Evolutionary conservation across 2,888 invertebrate genomes (phyloP), one percentile per base, ranked within the genome.

Genomic region (Melangyna quadrimaculata): DNA sequence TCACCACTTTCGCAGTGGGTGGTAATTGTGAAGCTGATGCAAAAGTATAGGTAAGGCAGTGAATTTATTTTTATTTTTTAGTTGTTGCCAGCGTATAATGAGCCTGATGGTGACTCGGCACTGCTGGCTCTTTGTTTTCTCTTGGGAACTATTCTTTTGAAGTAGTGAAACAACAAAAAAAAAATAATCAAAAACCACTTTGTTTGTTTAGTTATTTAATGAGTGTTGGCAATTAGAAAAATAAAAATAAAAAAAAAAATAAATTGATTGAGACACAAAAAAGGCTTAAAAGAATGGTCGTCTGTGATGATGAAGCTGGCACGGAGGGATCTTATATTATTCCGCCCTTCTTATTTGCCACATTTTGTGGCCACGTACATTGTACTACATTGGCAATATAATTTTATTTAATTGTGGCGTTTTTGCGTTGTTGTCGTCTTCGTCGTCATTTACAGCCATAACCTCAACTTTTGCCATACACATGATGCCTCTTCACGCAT

Each of bases 331-430:
- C 17, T 19, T 29, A 57, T 19, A 45, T 32, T 5, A n/a, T 7
- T 19, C 17, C 5, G 10, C 3, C 24, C 12, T 27, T 27, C 5
- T 19, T 7, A 12, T 12, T n/a, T n/a, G n/a, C n/a, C 61, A 29
- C 3, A 10, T 45, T 43, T 40, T 71, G 17, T 43, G 24, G 35
- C 69, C 69, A 78, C 77, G 65, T 71, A 43, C 5, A 3, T n/a
- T n/a, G n/a, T n/a, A n/a, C n/a, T 40, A 74, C 37, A 51, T 61
- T 70, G 65, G 75, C 65, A 81, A 77, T 77, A 65, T 77, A 65
- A 65, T 17, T 74, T 79, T 75, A 84, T 80, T 75, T 67, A 40
- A 80, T 75, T 79, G 83, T 29, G 67, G 70, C 5, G 48, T 59
- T 73, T 40, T 59, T 59, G 73, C 51, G 61, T 74, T 53, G 67